phyloP scores from a whole-genome alignment of 1,140 invertebrate genomes.

The Neoseiulus cucumeris region DNA sequence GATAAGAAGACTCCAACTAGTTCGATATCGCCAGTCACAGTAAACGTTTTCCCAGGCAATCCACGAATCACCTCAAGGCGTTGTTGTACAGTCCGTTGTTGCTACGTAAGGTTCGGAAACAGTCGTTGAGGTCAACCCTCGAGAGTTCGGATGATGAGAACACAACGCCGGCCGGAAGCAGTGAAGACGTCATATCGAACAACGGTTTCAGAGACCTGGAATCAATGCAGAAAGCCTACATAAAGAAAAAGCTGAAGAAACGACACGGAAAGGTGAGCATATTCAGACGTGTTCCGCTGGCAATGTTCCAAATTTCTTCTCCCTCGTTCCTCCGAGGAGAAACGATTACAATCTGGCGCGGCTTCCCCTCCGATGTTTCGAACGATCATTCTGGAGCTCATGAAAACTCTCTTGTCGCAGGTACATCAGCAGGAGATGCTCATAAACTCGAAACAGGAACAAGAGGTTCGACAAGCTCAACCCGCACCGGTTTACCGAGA shows the following conservation, averaged over 20 bases:
- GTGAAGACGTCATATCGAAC: constrained; percentile 15
- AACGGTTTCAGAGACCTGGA: constrained; percentile 68
- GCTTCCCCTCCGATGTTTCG: no score
- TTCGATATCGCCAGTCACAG: no score
- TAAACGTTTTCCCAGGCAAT: background rate
- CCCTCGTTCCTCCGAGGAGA: no score
- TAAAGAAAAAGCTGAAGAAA: constrained; percentile 41
- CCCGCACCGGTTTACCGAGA: constrained; percentile 34
- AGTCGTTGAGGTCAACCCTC: constrained; percentile 25
- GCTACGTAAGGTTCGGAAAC: constrained; percentile 20
- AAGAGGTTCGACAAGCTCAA: constrained; percentile 31
- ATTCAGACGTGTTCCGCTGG: no score
- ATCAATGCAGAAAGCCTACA: constrained; percentile 80
- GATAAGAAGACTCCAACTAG: no score
- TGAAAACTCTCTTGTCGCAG: background rate
- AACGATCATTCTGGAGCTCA: no score
- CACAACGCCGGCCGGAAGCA: constrained; percentile 14
- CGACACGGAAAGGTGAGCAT: constrained; percentile 16
- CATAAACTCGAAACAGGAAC: constrained; percentile 12
- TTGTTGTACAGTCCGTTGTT: constrained; percentile 22
- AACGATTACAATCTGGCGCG: no score
- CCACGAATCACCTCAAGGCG: constrained; percentile 14
- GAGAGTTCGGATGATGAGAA: constrained; percentile 71
- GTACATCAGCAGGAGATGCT: constrained; percentile 13
- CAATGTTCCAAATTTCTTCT: no score